Evolutionary conservation across 2,113 vertebrate genomes (phyloP).

Genomic region (Callionymus lyra): DNA sequence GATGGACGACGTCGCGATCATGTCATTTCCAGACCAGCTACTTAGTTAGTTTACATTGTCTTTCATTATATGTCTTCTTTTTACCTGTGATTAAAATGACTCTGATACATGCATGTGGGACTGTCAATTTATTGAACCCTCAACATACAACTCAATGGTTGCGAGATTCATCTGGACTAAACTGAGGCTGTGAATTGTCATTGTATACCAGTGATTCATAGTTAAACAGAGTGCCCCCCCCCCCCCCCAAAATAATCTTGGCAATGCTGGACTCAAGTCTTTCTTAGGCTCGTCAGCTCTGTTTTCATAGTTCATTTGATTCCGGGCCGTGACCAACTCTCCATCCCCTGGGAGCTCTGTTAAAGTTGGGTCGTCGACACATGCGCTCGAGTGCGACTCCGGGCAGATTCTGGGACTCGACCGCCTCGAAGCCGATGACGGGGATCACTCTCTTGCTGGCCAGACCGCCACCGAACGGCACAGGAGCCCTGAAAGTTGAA

Average conservation of each 20-base stretch:
- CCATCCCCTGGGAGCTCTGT: constrained; percentile 83
- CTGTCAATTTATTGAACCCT: too few relatives aligned
- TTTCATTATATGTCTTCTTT: too few relatives aligned
- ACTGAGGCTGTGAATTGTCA: too few relatives aligned
- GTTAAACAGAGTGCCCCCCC: too few relatives aligned
- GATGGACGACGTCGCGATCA: too few relatives aligned
- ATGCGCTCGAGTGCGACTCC: constrained; percentile 61
- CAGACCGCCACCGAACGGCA: constrained; percentile 72
- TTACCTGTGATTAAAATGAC: too few relatives aligned
- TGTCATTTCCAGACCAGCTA: too few relatives aligned
- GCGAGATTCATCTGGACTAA: too few relatives aligned
- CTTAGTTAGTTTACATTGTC: too few relatives aligned
- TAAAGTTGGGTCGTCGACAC: constrained; percentile 77
- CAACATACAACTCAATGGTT: too few relatives aligned
- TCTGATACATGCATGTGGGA: too few relatives aligned
- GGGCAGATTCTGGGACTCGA: constrained; percentile 56
- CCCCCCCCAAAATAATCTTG: neutral
- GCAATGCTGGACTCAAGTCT: constrained; percentile 1
- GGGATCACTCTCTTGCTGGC: constrained; percentile 58
- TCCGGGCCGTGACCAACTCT: constrained; percentile 67
- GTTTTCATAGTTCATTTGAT: constrained; percentile 79
- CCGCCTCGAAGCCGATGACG: constrained; percentile 48
- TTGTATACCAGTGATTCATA: too few relatives aligned
- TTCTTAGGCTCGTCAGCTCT: constrained; percentile 11
- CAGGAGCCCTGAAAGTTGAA: constrained; percentile 67